Conservation (phyloP, 2,888 invertebrate species). For the Proisotoma minuta region DNA sequence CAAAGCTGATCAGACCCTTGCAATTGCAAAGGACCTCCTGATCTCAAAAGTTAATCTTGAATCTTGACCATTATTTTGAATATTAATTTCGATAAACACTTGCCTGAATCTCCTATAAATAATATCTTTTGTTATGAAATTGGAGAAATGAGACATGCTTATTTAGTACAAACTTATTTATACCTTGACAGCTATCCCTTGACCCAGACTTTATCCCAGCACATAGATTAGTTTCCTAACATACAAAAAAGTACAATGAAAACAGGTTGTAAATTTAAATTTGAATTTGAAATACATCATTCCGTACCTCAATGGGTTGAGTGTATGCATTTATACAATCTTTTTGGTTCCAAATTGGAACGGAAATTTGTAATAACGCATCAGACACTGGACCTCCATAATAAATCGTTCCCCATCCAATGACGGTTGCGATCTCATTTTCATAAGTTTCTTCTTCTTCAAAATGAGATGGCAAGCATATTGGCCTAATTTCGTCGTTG, state of each 20-base stretch:
- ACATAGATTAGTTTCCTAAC: constrained; percentile 64
- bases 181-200: constrained; percentile 73
- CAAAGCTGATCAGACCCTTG: constrained; percentile 63
- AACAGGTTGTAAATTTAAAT: not conserved
- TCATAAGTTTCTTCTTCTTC: constrained; percentile 56
- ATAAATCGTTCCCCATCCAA: constrained; percentile 57
- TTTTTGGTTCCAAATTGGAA: constrained; percentile 72
- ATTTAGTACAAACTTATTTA: constrained; percentile 49
- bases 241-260: not conserved
- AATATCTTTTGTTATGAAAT: not conserved
- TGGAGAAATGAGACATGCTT: constrained; percentile 29
- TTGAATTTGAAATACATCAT: not conserved
- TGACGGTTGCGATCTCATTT: constrained; percentile 62
- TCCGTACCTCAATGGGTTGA: constrained; percentile 55
- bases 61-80: no score
- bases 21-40: constrained; percentile 76
- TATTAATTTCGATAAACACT: no score
- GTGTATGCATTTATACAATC: constrained; percentile 62
- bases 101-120: constrained; percentile 33
- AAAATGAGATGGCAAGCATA: constrained; percentile 72
- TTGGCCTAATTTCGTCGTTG: constrained; percentile 68
- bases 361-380: constrained; percentile 68
- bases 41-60: no score
- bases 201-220: constrained; percentile 72
- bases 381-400: constrained; percentile 66